These are phyloP conservation scores for Gonatopus flavifemur DNA, from an alignment of 1,140 invertebrate genomes.

Conservation along the genomic window DNA sequence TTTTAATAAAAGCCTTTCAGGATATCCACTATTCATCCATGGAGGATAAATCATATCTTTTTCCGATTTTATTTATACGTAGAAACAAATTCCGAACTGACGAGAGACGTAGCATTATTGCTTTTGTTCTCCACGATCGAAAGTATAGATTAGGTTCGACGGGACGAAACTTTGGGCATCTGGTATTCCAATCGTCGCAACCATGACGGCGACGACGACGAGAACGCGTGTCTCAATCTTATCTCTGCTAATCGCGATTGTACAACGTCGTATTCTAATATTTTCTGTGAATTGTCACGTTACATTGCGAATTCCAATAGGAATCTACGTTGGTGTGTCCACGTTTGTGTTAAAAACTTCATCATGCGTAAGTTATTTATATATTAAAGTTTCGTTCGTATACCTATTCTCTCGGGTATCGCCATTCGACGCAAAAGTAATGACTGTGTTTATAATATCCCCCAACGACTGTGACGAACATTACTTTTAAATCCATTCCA, in stretches of 20 bases:
- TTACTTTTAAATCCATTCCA: no score
- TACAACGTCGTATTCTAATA: conserved; percentile 50
- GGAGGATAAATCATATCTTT: no score
- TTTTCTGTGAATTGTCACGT: conserved; percentile 46
- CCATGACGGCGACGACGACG: conserved; percentile 11
- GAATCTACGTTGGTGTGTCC: not conserved
- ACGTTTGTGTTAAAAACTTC: not conserved
- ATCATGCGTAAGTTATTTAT: no score
- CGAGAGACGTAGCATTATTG: no score
- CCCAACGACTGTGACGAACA: no score
- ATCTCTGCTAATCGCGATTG: conserved; percentile 37
- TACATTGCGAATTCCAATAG: conserved; percentile 38
- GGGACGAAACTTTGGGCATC: conserved; percentile 40
- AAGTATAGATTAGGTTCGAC: conserved; percentile 35
- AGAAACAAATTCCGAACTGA: not conserved
- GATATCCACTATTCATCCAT: conserved; percentile 15
- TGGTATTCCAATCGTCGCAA: conserved; percentile 41
- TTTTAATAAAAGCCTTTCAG: conserved; percentile 31
- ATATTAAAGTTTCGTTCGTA: no score
- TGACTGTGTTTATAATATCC: no score
- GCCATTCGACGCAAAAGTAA: no score
- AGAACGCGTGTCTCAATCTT: conserved; percentile 11
- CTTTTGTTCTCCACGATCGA: conserved; percentile 37
- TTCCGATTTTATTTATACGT: conserved; percentile 3
- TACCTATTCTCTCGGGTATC: no score